These are phyloP conservation scores for Lingula anatina DNA, from an alignment of 2,888 invertebrate species.

Conservation along the genomic window DNA sequence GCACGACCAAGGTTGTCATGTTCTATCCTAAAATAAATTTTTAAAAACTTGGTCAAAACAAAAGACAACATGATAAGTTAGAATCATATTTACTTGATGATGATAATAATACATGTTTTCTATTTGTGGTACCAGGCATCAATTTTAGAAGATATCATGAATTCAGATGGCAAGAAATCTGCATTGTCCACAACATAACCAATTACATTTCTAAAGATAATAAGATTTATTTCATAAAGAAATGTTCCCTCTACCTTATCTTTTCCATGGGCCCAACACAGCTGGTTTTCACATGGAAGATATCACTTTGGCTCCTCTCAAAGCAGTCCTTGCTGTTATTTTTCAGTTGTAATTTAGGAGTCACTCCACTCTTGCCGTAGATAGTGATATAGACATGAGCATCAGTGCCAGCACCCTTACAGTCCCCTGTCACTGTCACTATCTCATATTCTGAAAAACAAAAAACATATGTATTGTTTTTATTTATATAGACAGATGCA, in stretches of 20 bases:
- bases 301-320: slow-evolving; percentile 33
- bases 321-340: slow-evolving; percentile 28
- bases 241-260: too few species aligned
- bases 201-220: too few species aligned
- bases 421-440: slow-evolving; percentile 47
- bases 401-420: slow-evolving; percentile 42
- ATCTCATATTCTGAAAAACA: slow-evolving; percentile 47
- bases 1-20: slow-evolving; percentile 49
- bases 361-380: slow-evolving; percentile 45
- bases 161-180: too few species aligned
- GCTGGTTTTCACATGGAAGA: slow-evolving; percentile 39
- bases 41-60: too few species aligned
- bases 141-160: too few species aligned
- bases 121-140: too few species aligned
- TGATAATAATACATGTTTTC: too few species aligned
- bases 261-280: slow-evolving; percentile 50
- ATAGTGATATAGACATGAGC: slow-evolving; percentile 49
- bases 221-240: too few species aligned
- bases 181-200: too few species aligned
- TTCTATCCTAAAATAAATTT: slow-evolving; percentile 32
- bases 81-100: too few species aligned
- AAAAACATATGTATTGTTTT: not conserved
- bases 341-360: slow-evolving; percentile 40
- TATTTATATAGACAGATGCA: too few species aligned
- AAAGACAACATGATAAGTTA: not conserved